phyloP scores from a whole-genome alignment of 2,113 vertebrate species.

The Cheilinus undulatus region DNA sequence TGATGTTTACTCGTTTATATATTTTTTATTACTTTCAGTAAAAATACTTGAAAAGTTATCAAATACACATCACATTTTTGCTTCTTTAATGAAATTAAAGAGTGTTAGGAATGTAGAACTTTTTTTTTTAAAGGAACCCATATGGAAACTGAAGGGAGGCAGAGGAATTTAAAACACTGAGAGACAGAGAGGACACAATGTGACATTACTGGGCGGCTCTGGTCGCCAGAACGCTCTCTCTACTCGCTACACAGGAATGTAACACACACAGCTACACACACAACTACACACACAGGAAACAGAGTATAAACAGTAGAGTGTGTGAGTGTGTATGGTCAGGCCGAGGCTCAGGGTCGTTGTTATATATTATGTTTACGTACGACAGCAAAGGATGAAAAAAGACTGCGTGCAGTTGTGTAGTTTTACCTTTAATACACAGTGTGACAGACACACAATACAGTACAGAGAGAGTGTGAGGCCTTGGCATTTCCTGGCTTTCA shows the following conservation, averaged over 20 bases:
- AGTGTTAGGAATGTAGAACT: too few relatives aligned
- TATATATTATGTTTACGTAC: conserved; percentile 7
- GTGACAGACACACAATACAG: conserved; percentile 28
- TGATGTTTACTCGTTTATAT: too few relatives aligned
- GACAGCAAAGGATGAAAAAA: not conserved
- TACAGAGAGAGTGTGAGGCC: conserved; percentile 56
- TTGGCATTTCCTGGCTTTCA: conserved; percentile 70
- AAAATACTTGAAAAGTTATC: too few relatives aligned
- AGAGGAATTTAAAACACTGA: not conserved
- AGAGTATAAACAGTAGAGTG: conserved; percentile 56
- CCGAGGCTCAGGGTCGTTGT: conserved; percentile 20
- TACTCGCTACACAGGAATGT: conserved; percentile 69
- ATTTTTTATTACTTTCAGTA: too few relatives aligned
- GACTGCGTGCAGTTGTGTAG: not conserved
- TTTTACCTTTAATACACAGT: conserved; percentile 5
- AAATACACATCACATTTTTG: too few relatives aligned
- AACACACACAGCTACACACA: conserved; percentile 44
- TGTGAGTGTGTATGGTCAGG: conserved; percentile 30
- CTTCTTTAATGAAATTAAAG: too few relatives aligned
- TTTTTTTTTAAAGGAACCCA: too few relatives aligned
- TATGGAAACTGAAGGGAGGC: not conserved
- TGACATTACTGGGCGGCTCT: conserved; percentile 63
- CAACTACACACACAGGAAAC: conserved; percentile 59
- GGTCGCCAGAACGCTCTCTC: conserved; percentile 44
- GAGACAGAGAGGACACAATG: conserved; percentile 38